Base-by-base conservation (phyloP, 1,140 invertebrate species). In the Listronotus oregonensis region DNA sequence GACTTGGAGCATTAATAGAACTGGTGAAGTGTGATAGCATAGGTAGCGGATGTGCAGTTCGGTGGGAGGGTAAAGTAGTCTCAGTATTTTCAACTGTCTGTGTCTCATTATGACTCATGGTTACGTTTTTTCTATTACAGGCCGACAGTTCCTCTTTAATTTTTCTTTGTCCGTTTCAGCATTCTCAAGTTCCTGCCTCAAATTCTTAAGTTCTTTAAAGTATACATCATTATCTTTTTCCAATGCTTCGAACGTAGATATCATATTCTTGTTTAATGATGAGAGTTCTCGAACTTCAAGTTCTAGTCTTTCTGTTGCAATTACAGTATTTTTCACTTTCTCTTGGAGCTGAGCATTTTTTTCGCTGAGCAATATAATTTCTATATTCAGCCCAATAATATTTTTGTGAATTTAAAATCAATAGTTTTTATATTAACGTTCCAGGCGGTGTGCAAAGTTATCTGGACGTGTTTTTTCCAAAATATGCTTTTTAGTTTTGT, bases 111-210 rank as follows among this genome's bases (percentile, higher is more conserved):
- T n/a, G n/a, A n/a, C n/a, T n/a, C n/a, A n/a, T n/a, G n/a, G n/a
- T n/a, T n/a, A n/a, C n/a, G n/a, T n/a, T n/a, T n/a, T n/a, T n/a
- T n/a, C n/a, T n/a, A n/a, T n/a, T n/a, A n/a, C n/a, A n/a, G n/a
- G n/a, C n/a, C n/a, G n/a, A n/a, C n/a, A n/a, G n/a, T n/a, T n/a
- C n/a, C n/a, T n/a, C n/a, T n/a, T n/a, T n/a, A n/a, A n/a, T n/a
- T n/a, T n/a, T n/a, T n/a, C n/a, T n/a, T n/a, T n/a, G n/a, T n/a
- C n/a, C n/a, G n/a, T n/a, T n/a, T n/a, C n/a, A n/a, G n/a, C n/a
- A n/a, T n/a, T n/a, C n/a, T n/a, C n/a, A n/a, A n/a, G n/a, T n/a
- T 68, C 9, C 14, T 11, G 44, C 9, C 9, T 15, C 14, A 51
- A n/a, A n/a, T 40, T n/a, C 17, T 44, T 40, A 8, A 40, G 39